Percentiles rank a stretch among this genome's conserved stretches.
Conservation (phyloP, 2,888 invertebrate genomes). For the Drosophila mercatorum region DNA sequence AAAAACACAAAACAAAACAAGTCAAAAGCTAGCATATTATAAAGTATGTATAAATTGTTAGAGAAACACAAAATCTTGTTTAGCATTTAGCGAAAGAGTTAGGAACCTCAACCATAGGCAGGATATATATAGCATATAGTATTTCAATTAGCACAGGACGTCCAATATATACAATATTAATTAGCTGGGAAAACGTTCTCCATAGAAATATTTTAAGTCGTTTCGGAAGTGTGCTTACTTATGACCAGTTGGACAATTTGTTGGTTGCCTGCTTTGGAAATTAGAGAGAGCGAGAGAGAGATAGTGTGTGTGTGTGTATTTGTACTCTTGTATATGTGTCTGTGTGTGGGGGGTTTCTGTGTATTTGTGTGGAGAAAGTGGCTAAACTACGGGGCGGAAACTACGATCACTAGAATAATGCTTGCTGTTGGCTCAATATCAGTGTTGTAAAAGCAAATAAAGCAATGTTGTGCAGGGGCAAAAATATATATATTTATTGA, state of each 20-base stretch:
- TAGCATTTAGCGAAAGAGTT: constrained; percentile 27
- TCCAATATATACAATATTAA: constrained; percentile 42
- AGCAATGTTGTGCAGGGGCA: constrained; percentile 57
- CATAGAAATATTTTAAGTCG: constrained; percentile 8
- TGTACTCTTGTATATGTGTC: constrained; percentile 4
- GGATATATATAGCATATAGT: constrained; percentile 9
- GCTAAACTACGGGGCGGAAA: constrained; percentile 47
- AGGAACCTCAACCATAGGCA: constrained; percentile 44
- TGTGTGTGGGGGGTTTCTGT: constrained; percentile 2
- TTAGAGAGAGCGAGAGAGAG: constrained; percentile 17
- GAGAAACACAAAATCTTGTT: constrained; percentile 44
- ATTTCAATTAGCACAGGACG: constrained; percentile 44
- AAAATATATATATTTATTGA: background rate
- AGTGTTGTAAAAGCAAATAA: constrained; percentile 56
- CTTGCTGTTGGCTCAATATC: constrained; percentile 32
- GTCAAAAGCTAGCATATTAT: constrained; percentile 16
- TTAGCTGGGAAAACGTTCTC: constrained; percentile 24
- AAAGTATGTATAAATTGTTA: constrained; percentile 37
- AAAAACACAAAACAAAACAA: constrained; percentile 37
- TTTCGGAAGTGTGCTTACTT: constrained; percentile 40
- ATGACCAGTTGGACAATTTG: constrained; percentile 26
- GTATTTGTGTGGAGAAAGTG: constrained; percentile 26
- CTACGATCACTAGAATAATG: constrained; percentile 33
- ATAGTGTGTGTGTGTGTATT: background rate
- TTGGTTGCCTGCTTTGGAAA: constrained; percentile 46